Evolutionary conservation across 2,888 invertebrate genomes (phyloP).

Genomic region (Zootermopsis nevadensis): DNA sequence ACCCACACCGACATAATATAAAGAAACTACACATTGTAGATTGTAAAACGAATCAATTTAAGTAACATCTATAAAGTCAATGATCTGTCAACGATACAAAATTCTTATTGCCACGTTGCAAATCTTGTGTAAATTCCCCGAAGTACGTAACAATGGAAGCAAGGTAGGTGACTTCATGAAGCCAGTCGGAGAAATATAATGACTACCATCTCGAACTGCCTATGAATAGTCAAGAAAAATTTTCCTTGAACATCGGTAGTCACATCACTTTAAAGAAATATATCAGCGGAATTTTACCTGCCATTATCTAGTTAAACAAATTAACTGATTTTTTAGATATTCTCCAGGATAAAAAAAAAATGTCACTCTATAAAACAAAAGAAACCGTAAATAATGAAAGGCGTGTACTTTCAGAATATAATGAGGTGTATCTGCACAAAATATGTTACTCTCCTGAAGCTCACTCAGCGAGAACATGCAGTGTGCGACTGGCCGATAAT

Average conservation of each 20-base stretch:
- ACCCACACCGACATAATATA: too few species aligned
- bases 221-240: too few species aligned
- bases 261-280: too few species aligned
- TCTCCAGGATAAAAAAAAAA: too few species aligned
- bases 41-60: not conserved
- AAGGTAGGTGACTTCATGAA: not conserved
- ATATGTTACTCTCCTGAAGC: too few species aligned
- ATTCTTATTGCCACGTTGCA: not conserved
- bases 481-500: constrained; percentile 34
- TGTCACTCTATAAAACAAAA: too few species aligned
- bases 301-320: too few species aligned
- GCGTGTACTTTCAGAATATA: too few species aligned
- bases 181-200: not conserved
- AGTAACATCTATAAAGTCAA: not conserved
- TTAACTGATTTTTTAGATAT: too few species aligned
- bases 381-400: too few species aligned
- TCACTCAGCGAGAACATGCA: not conserved
- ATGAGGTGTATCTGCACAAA: not conserved
- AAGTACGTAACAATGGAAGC: not conserved
- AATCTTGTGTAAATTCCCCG: not conserved
- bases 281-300: too few species aligned
- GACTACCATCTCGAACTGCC: not conserved
- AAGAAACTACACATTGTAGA: not conserved
- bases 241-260: too few species aligned
- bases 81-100: not conserved